Evolutionary conservation across 2,113 vertebrate species (phyloP).

Genomic region (Halichoerus grypus): DNA sequence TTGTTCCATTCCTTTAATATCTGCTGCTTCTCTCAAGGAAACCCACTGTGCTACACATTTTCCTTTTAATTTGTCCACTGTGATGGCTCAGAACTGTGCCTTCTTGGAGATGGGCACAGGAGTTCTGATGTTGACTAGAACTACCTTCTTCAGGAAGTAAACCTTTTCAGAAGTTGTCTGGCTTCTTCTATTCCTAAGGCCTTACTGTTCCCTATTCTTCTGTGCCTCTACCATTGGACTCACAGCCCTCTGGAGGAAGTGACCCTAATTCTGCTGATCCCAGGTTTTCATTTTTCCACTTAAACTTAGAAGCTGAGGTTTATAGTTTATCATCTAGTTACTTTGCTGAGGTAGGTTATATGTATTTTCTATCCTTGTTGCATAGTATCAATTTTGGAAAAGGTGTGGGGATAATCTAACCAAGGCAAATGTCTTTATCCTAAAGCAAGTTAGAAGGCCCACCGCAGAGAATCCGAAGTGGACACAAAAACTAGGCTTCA

Average conservation of each 20-base stretch:
- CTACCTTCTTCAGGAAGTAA: not conserved
- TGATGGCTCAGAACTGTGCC: not conserved
- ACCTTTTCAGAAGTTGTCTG: not conserved
- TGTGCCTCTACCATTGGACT: not conserved
- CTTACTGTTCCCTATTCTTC: not conserved
- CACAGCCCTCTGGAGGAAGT: not conserved
- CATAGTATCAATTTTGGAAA: not conserved
- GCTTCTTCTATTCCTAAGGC: not conserved
- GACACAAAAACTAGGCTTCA: not conserved
- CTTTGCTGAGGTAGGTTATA: not conserved
- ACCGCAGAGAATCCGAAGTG: not conserved
- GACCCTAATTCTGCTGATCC: not conserved
- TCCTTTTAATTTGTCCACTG: not conserved
- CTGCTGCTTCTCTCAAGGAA: not conserved
- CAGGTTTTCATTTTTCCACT: not conserved
- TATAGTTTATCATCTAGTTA: not conserved
- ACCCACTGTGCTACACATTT: not conserved
- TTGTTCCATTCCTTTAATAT: not conserved
- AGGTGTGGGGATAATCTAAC: not conserved
- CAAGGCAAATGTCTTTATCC: not conserved
- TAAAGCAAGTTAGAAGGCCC: not conserved
- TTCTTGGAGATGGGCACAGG: not conserved
- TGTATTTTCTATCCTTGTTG: not conserved
- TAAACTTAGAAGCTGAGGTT: not conserved
- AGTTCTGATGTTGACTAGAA: not conserved